phyloP scores from a whole-genome alignment of 2,113 vertebrate genomes.

The Semicossyphus pulcher region DNA sequence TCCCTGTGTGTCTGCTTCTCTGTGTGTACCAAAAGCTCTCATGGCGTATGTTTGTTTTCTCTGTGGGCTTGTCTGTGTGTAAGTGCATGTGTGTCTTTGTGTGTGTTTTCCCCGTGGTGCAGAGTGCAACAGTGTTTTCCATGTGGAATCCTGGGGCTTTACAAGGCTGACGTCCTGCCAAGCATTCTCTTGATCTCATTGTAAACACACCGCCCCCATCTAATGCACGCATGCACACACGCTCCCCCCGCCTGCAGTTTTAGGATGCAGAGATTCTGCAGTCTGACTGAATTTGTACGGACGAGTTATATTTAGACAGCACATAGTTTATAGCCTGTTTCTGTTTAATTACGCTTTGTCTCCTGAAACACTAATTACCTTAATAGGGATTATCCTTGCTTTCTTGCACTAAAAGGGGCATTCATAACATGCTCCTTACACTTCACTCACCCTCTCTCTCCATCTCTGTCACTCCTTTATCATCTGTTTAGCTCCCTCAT shows the following conservation, averaged over 20 bases:
- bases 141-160: conserved; percentile 64
- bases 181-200: conserved; percentile 71
- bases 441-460: conserved; percentile 2
- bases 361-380: conserved; percentile 72
- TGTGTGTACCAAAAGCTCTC: conserved; percentile 17
- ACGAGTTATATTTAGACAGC: conserved; percentile 63
- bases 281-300: conserved; percentile 21
- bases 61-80: conserved; percentile 11
- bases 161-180: conserved; percentile 68
- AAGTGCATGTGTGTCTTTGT: conserved; percentile 4
- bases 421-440: conserved; percentile 20
- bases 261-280: conserved; percentile 2
- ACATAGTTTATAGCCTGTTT: conserved; percentile 61
- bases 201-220: conserved; percentile 56
- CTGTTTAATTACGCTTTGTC: conserved; percentile 68
- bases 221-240: conserved; percentile 23
- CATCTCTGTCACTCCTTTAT: conserved; percentile 12
- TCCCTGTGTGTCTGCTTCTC: background rate
- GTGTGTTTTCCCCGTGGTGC: conserved; percentile 36
- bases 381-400: conserved; percentile 64
- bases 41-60: conserved; percentile 44
- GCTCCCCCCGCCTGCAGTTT: conserved; percentile 8
- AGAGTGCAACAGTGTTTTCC: conserved; percentile 50
- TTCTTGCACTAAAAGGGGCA: conserved; percentile 41
- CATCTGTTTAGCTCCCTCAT: conserved; percentile 22